Base-by-base conservation (phyloP, 23 tunicate genomes). In the Phallusia fumigata region DNA sequence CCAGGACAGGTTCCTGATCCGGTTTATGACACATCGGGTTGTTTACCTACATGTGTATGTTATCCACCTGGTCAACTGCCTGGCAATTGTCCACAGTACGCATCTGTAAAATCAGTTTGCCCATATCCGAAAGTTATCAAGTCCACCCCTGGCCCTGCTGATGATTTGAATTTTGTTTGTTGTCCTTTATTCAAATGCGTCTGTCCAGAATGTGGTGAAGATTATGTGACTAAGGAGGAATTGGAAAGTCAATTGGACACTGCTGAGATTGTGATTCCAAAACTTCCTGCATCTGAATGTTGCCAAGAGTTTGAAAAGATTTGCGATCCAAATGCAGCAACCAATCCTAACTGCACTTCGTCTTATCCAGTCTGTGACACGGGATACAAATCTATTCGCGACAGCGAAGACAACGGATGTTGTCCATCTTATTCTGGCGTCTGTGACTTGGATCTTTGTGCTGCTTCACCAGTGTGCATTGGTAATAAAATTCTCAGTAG, bases 1-100 rank as follows among this genome's bases (percentile, higher is more conserved):
- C 89, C 89, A 30, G 89, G 89, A 16, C 84, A 79, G 30, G 45
- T 52, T 16, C 79, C 73, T 35, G 49, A 35, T 22, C 89, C 89
- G 0, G 80, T 65, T 0, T 26, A 36, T 0, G 84, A 86, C 44
- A 24, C 34, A 24, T 69, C 84, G 8, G 89, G 84, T n/a, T 86
- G 89, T 73, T 80, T 86, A 22, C 77, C 79, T 30, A 75, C 30
- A 36, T 86, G 89, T 40, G 84, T 35, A 16, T 86, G 89, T 28
- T 74, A 80, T 45, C 89, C 84, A 26, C 21, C 72, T 52, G 74
- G 69, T 18, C 79, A 86, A 45, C 40, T 83, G 40, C 15, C 47
- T 15, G 45, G 30, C 30, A 45, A 65, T 21, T 86, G 89, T 49
- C 50, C 84, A n/a, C 85, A 86, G 26, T 80, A 80, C 65, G 69